A percentile compares a stretch with the other conserved stretches of the same genome.
phyloP scores from a whole-genome alignment of 2,113 vertebrate genomes.

The Chaenocephalus aceratus region DNA sequence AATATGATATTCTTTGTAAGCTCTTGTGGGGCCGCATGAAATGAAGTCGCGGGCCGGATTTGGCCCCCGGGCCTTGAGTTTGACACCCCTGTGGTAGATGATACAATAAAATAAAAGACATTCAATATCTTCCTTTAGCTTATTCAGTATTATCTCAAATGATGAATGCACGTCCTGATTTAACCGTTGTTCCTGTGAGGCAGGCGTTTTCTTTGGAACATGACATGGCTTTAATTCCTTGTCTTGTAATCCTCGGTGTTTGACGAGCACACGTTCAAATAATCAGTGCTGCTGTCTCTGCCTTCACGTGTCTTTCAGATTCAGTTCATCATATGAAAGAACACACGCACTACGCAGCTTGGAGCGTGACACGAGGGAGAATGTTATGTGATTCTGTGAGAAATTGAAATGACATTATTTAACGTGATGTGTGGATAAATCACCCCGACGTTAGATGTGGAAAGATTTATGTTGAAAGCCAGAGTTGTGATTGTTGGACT shows the following conservation, averaged over 20 bases:
- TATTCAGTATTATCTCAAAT: not conserved
- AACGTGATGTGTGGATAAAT: slow-evolving; percentile 38
- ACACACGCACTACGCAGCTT: not conserved
- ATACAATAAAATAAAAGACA: too few species aligned
- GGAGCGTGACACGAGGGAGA: slow-evolving; percentile 16
- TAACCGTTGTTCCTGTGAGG: not conserved
- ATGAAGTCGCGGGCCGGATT: too few species aligned
- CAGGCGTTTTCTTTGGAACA: not conserved
- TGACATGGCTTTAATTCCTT: not conserved
- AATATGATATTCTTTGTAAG: too few species aligned
- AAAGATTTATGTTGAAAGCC: slow-evolving; percentile 34
- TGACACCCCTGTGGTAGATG: too few species aligned
- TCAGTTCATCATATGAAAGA: slow-evolving; percentile 19
- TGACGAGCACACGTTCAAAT: not conserved
- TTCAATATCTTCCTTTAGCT: too few species aligned
- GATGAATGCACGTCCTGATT: not conserved
- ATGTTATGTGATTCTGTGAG: slow-evolving; percentile 20
- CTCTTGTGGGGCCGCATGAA: too few species aligned
- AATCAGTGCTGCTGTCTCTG: not conserved
- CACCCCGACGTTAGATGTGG: not conserved
- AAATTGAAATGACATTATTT: slow-evolving; percentile 38
- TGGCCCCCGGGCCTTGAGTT: too few species aligned
- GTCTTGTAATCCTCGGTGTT: not conserved
- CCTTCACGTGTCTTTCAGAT: slow-evolving; percentile 2
- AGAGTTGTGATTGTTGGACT: slow-evolving; percentile 31